Conservation (phyloP, 1,140 invertebrate species). For the Physella acuta region DNA sequence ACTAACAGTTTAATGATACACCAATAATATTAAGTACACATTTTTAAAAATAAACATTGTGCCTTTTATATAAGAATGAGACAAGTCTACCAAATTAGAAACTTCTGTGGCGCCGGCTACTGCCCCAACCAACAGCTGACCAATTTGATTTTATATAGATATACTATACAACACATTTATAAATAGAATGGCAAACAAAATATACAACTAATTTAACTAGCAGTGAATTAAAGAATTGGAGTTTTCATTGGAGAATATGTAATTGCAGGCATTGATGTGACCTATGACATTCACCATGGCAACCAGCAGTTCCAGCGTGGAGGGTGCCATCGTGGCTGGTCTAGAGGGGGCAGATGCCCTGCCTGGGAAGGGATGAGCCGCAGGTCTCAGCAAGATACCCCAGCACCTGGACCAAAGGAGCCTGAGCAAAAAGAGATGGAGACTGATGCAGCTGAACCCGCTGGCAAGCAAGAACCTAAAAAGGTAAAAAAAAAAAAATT, state of each 20-base stretch:
- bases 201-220: no score
- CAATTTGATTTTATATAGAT: no score
- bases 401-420: background rate
- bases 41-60: background rate
- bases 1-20: no score
- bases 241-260: no score
- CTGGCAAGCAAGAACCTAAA: constrained; percentile 9
- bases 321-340: no score
- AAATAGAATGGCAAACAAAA: no score
- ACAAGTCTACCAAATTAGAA: no score
- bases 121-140: no score
- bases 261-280: constrained; percentile 56
- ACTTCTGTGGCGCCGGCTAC: no score
- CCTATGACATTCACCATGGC: constrained; percentile 49
- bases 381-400: background rate
- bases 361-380: background rate
- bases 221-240: no score
- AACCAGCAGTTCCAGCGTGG: constrained; percentile 15
- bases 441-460: background rate
- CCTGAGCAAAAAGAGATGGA: constrained; percentile 10
- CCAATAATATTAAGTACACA: background rate
- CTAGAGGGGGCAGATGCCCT: constrained; percentile 16
- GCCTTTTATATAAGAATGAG: background rate
- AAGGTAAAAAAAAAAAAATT: background rate
- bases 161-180: no score